Conservation (phyloP, 2,888 invertebrate species). For the Acleris literana region DNA sequence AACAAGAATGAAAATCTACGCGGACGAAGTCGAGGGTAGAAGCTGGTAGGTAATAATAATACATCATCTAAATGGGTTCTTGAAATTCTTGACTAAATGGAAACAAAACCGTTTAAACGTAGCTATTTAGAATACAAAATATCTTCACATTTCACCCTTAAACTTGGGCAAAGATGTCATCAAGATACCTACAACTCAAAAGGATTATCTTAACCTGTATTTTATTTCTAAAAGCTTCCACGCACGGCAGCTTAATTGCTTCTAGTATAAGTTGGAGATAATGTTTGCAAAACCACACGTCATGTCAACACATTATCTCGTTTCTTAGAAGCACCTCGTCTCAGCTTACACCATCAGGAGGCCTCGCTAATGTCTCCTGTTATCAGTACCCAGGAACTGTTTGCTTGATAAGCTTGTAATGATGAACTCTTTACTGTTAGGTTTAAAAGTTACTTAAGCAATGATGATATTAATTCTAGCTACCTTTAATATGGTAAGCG, state of each 20-base stretch:
- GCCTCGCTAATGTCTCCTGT: constrained; percentile 24
- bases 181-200: neutral
- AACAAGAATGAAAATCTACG: too few relatives aligned
- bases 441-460: constrained; percentile 21
- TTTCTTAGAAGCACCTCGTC: constrained; percentile 33
- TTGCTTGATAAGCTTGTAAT: constrained; percentile 32
- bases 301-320: constrained; percentile 34
- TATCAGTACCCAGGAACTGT: constrained; percentile 32
- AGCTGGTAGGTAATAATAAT: too few relatives aligned
- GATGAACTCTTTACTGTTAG: constrained; percentile 26
- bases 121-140: too few relatives aligned
- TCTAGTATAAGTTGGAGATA: constrained; percentile 28
- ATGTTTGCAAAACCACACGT: constrained; percentile 32
- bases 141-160: too few relatives aligned
- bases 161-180: neutral
- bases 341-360: constrained; percentile 31
- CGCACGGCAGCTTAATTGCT: neutral
- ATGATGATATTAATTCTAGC: too few relatives aligned
- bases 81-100: too few relatives aligned
- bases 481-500: too few relatives aligned
- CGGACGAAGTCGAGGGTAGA: too few relatives aligned
- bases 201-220: neutral
- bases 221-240: neutral
- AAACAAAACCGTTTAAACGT: too few relatives aligned
- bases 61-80: too few relatives aligned